Conservation (phyloP, 2,113 vertebrate species). For the Asarcornis scutulata region DNA sequence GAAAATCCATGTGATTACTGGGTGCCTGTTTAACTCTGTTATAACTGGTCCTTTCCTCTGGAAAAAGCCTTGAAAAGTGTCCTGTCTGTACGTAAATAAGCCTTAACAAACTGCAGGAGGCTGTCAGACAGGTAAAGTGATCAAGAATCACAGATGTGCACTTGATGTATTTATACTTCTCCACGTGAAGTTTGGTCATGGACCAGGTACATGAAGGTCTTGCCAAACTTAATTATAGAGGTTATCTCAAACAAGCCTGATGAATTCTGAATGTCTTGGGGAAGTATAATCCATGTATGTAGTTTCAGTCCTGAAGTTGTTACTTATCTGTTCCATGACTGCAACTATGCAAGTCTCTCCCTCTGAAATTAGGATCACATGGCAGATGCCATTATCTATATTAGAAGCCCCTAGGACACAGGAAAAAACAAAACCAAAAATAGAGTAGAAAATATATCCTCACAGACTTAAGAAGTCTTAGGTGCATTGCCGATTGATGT, state of each 20-base stretch:
- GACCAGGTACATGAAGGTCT: background rate
- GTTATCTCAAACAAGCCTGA: accelerated
- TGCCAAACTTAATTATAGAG: background rate
- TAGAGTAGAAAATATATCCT: background rate
- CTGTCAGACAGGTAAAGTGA: background rate
- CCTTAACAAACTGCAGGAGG: background rate
- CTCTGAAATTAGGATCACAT: background rate
- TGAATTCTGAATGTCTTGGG: background rate
- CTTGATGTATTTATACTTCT: background rate
- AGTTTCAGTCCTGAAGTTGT: background rate
- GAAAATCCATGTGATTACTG: background rate
- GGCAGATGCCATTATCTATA: background rate
- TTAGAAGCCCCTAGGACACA: background rate
- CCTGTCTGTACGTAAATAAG: background rate
- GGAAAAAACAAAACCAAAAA: background rate
- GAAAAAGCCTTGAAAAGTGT: background rate
- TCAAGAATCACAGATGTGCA: background rate
- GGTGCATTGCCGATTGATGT: background rate
- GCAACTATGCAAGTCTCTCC: background rate
- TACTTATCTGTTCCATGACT: background rate
- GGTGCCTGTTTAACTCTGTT: background rate
- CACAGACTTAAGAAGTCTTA: background rate
- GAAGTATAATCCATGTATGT: background rate
- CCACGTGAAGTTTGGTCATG: background rate
- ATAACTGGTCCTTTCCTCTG: background rate